Base-by-base conservation (phyloP, 2,888 invertebrate species). In the Polydrusus cervinus region DNA sequence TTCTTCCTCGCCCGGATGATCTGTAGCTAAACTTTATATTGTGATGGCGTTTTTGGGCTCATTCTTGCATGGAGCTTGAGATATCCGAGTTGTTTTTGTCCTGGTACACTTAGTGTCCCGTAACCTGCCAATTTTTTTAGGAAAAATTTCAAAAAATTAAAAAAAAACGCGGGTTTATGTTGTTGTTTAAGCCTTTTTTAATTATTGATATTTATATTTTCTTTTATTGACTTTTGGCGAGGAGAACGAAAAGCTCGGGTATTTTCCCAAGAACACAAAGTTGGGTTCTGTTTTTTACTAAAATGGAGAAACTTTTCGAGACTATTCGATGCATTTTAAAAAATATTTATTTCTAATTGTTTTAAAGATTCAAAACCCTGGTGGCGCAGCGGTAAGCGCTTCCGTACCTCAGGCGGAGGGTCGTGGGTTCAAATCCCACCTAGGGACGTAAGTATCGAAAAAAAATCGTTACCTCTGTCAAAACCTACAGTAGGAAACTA, bases 21-120 rank as follows among this genome's bases (percentile, higher is more conserved):
- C 65, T 65, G 34, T 34, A 66, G 18, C 40, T 66, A 53, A 40
- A 30, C 38, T 53, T 38, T 40, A 51, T 53, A 53, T 51, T 66
- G 66, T 66, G 53, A 66, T 66, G 66, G 66, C 66, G 66, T 53
- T 40, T 9, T 40, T 14, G 30, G 66, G 53, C 53, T 66, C 38
- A 40, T 40, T 65, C 51, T n/a, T 62, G 45, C 45, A 11, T 38
- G 6, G 14, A 45, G 62, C 45, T 18, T 18, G 57, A 34, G 30
- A 10, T 34, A 57, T 34, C n/a, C 25, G 20, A 45, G 47, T 62
- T 60, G 34, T 55, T 55, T 16, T 49, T 53, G 34, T 65, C 20
- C 53, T 66, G 40, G 40, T 51, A 66, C 53, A 38, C 66, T 40
- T 53, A 16, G 40, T 66, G 53, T 66, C 51, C 65, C 25, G 49